Conservation (phyloP, 1,140 invertebrate species). For the Penaeus chinensis region DNA sequence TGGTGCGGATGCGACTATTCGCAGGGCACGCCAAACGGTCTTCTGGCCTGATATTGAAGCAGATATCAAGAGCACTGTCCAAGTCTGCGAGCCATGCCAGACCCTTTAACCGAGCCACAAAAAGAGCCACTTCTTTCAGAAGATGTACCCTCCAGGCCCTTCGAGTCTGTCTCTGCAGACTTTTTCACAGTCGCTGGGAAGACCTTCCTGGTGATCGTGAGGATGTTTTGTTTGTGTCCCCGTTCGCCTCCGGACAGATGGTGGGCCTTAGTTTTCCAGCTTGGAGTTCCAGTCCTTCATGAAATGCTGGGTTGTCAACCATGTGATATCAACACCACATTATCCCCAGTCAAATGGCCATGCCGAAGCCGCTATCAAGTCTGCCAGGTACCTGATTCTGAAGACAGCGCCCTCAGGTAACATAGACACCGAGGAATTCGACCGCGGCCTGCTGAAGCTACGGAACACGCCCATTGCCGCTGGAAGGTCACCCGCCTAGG, state of each 20-base stretch:
- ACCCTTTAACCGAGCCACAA: background rate
- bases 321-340: background rate
- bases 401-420: background rate
- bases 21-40: background rate
- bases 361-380: background rate
- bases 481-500: background rate
- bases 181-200: background rate
- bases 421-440: background rate
- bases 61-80: background rate
- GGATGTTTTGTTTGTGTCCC: no score
- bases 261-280: background rate
- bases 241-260: background rate
- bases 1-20: background rate
- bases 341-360: background rate
- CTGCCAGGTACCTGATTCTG: background rate
- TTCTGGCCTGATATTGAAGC: constrained; percentile 8
- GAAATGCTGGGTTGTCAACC: background rate
- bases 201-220: background rate
- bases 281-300: background rate
- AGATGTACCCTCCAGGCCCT: no score
- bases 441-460: background rate
- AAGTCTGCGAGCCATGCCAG: background rate
- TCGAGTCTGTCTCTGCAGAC: background rate
- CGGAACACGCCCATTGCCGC: background rate
- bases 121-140: no score